phyloP scores from a whole-genome alignment of 2,797 vertebrate genomes.

The Valencia hispanica region DNA sequence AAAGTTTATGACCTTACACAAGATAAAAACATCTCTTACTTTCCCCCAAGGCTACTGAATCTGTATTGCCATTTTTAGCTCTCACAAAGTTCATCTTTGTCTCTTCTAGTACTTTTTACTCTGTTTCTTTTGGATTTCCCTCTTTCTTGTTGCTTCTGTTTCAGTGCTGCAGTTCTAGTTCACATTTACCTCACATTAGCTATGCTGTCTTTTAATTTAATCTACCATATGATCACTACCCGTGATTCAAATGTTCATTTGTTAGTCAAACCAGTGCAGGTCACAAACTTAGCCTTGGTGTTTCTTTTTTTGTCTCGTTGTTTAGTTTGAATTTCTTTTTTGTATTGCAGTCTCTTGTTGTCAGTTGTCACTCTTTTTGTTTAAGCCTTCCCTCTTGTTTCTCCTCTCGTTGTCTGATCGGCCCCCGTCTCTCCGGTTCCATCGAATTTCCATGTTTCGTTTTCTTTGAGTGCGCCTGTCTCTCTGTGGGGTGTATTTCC shows the following conservation, averaged over 20 bases:
- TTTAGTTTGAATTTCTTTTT: conserved; percentile 17
- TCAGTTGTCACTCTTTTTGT: conserved; percentile 11
- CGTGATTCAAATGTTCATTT: conserved; percentile 36
- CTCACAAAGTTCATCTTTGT: background rate
- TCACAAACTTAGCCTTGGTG: conserved; percentile 23
- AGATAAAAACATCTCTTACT: background rate
- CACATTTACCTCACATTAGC: background rate
- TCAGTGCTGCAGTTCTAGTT: conserved; percentile 3
- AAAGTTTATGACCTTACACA: background rate
- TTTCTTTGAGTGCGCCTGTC: conserved; percentile 45
- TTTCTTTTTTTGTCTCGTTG: conserved; percentile 27
- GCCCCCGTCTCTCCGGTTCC: conserved; percentile 26
- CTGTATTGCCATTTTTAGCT: background rate
- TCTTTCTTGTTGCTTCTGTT: conserved; percentile 5
- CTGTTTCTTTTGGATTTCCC: background rate
- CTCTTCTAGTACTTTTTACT: background rate
- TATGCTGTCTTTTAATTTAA: conserved; percentile 11
- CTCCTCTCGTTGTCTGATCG: conserved; percentile 17
- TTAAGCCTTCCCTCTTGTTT: background rate
- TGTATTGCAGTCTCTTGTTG: conserved; percentile 29
- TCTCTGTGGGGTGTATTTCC: conserved; percentile 36
- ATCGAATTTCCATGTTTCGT: conserved; percentile 39
- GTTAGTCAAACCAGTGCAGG: conserved; percentile 24
- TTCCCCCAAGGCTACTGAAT: background rate
- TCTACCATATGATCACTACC: background rate